Conservation (phyloP, 64 coral and sea anemone genomes). For the Pachyseris speciosa region DNA sequence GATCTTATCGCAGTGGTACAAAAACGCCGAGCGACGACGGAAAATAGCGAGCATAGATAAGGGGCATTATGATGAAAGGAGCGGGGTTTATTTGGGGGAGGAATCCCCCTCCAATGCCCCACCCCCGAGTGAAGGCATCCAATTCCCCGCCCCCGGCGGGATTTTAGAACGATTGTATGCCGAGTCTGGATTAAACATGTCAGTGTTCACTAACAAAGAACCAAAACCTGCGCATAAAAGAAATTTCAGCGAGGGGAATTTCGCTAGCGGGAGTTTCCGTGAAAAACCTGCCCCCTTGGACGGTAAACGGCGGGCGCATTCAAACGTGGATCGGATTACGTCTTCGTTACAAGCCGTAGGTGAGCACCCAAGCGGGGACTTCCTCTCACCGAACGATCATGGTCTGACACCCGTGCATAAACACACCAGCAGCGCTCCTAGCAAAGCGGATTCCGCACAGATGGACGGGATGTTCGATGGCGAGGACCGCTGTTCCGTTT, state of each 20-base stretch:
- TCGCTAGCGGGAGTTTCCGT: neutral
- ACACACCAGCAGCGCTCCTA: slow-evolving; percentile 14
- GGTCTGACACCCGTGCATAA: neutral
- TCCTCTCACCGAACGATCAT: neutral
- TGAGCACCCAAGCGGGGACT: neutral
- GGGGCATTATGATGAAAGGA: slow-evolving; percentile 90
- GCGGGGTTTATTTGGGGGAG: slow-evolving; percentile 94
- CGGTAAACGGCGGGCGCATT: slow-evolving; percentile 66
- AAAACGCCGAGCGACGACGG: slow-evolving; percentile 79
- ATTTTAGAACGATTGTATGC: slow-evolving; percentile 75
- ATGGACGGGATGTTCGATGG: neutral
- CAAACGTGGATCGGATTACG: slow-evolving; percentile 70
- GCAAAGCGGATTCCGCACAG: neutral
- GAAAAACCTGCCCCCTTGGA: neutral
- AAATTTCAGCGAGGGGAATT: slow-evolving; percentile 73
- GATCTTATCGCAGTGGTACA: slow-evolving; percentile 80
- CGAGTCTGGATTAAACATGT: slow-evolving; percentile 35
- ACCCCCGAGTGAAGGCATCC: neutral
- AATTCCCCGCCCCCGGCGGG: slow-evolving; percentile 59
- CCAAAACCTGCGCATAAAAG: slow-evolving; percentile 53
- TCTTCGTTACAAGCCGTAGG: neutral
- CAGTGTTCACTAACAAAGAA: slow-evolving; percentile 5
- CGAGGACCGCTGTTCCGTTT: neutral
- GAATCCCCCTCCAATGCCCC: slow-evolving; percentile 58
- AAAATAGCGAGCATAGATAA: slow-evolving; percentile 82